Base-by-base conservation (phyloP, 2,888 invertebrate genomes). In the Monoplex corrugatus region DNA sequence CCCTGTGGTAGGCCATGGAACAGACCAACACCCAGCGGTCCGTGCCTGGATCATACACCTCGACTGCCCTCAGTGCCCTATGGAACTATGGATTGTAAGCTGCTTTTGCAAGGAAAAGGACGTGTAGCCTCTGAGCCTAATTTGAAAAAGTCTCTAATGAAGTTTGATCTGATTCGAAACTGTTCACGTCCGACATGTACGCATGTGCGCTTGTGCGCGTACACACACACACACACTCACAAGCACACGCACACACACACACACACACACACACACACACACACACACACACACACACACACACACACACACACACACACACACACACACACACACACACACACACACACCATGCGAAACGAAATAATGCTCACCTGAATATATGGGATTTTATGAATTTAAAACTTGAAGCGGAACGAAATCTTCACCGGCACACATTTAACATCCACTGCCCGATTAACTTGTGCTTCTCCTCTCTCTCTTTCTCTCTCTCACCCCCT, bases 381-480 rank as follows among this genome's bases (percentile, higher is more conserved):
- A n/a, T 28, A 50, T 38, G 44, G n/a, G 1, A 3, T 19, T 6
- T 16, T 91, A 13, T 50, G 89, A 13, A 87, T 50, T 44, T 90
- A 87, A 23, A 87, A 35, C 72, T 89, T 87, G 43, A 90, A 88
- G 45, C 93, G 91, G n/a, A n/a, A n/a, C n/a, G n/a, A n/a, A n/a
- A n/a, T n/a, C n/a, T n/a, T n/a, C n/a, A 23, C 96, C 96, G 90
- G 96, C 96, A 91, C 97, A 97, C 44, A 96, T 93, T 44, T 94
- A 91, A 88, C 96, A 96, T 97, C 97, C 97, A 45, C 94, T 95
- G 6, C 94, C 94, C 68, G 96, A 57, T 57, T 57, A 19, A 57
- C 2, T 57, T n/a, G n/a, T n/a, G n/a, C n/a, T n/a, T n/a, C n/a
- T n/a, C n/a, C n/a, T n/a, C n/a, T n/a, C n/a, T n/a, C n/a, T n/a